Evolutionary conservation across 2,888 invertebrate genomes (phyloP).

Genomic region (Ornithoptera alexandrae): DNA sequence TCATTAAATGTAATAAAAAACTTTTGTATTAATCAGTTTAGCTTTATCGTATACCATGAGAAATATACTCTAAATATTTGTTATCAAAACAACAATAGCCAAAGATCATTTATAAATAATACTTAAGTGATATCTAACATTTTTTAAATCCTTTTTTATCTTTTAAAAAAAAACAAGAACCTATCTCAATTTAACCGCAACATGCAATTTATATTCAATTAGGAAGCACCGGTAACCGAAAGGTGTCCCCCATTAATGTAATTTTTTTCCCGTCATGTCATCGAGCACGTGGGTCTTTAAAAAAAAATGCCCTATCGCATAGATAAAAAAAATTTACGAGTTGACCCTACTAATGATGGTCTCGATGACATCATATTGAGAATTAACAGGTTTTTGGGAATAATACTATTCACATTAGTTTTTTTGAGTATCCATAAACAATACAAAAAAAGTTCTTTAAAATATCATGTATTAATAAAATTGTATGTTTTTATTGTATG

Average conservation of each 20-base stretch:
- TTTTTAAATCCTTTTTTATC: background rate
- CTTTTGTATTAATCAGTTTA: no score
- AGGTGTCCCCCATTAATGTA: constrained; percentile 38
- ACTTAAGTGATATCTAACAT: background rate
- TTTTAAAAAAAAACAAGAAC: constrained; percentile 18
- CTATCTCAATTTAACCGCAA: constrained; percentile 20
- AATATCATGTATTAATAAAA: background rate
- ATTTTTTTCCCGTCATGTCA: constrained; percentile 34
- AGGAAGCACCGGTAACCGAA: constrained; percentile 38
- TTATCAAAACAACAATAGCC: background rate
- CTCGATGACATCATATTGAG: background rate
- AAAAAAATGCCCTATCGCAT: constrained; percentile 25
- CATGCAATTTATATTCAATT: constrained; percentile 58
- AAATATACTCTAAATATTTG: no score
- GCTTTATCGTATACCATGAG: no score
- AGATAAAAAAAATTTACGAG: constrained; percentile 27
- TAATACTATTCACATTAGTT: background rate
- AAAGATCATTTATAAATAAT: background rate
- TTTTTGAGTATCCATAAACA: background rate
- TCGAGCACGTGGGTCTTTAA: constrained; percentile 24
- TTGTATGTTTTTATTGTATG: background rate
- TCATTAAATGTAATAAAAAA: no score
- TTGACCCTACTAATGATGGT: constrained; percentile 13
- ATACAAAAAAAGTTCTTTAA: no score
- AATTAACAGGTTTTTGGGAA: background rate